Conservation (phyloP, 2,797 vertebrate species). For the Gymnocypris eckloni region DNA sequence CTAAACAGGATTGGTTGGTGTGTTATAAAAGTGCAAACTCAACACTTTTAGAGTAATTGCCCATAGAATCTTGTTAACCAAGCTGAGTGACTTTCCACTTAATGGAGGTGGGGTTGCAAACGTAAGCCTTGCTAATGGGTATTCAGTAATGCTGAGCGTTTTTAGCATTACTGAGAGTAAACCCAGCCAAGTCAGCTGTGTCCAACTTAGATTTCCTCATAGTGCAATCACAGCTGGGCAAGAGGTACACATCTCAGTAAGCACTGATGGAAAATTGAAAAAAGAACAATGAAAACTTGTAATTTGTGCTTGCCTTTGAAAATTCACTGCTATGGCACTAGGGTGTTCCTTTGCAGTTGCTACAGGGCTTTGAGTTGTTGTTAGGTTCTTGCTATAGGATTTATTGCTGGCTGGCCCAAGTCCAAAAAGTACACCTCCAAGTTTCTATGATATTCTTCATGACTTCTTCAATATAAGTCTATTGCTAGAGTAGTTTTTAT, state of each 20-base stretch:
- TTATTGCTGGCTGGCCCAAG: not conserved
- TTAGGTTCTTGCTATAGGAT: not conserved
- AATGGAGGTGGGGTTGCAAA: slow-evolving; percentile 60
- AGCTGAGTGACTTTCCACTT: slow-evolving; percentile 59
- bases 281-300: not conserved
- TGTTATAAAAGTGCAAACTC: slow-evolving; percentile 63
- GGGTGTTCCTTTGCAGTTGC: not conserved
- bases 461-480: not conserved
- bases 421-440: not conserved
- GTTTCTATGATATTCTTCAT: not conserved
- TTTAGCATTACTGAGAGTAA: slow-evolving; percentile 56
- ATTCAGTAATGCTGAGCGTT: slow-evolving; percentile 54
- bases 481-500: not conserved
- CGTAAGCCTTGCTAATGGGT: slow-evolving; percentile 49
- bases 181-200: slow-evolving; percentile 38
- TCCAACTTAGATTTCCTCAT: not conserved
- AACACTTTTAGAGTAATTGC: slow-evolving; percentile 76
- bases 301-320: not conserved
- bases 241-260: not conserved
- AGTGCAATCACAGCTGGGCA: slow-evolving; percentile 2
- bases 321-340: not conserved
- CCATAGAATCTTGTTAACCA: slow-evolving; percentile 71
- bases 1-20: slow-evolving; percentile 70
- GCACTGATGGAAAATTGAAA: not conserved
- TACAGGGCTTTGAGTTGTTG: not conserved